Conservation (phyloP, 53 echinoderm and acorn worm genomes). For the Echinarachnius parma region DNA sequence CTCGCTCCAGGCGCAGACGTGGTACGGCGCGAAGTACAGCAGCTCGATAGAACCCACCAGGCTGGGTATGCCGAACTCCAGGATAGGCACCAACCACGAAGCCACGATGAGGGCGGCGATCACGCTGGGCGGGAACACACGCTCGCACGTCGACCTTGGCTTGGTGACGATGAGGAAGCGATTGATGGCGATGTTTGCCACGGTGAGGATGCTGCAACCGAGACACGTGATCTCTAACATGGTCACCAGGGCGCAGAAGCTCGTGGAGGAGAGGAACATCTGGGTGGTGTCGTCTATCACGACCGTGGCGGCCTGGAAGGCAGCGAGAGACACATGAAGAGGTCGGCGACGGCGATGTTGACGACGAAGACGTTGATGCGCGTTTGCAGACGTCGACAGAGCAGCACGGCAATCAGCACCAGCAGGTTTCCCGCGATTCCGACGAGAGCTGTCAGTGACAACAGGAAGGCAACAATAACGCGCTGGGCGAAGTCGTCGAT, state of each 20-base stretch:
- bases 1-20: constrained; percentile 34
- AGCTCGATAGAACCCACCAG: too few relatives aligned
- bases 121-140: background rate
- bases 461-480: constrained; percentile 3
- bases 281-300: background rate
- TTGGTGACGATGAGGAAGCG: constrained; percentile 29
- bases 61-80: constrained; percentile 12
- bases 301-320: constrained; percentile 35
- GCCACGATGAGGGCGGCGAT: background rate
- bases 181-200: constrained; percentile 26
- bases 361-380: constrained; percentile 35
- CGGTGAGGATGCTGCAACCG: constrained; percentile 19
- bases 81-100: constrained; percentile 24
- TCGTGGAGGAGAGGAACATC: constrained; percentile 15
- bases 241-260: constrained; percentile 29
- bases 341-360: constrained; percentile 34
- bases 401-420: constrained; percentile 10
- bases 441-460: constrained; percentile 3
- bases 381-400: constrained; percentile 25
- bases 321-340: constrained; percentile 26
- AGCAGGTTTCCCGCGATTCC: constrained; percentile 22
- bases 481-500: constrained; percentile 22
- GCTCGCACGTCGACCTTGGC: constrained; percentile 16
- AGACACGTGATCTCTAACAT: constrained; percentile 26
- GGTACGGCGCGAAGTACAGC: constrained; percentile 24